Base-by-base conservation (phyloP, 2,888 invertebrate genomes). In the Enchytraeus crypticus region DNA sequence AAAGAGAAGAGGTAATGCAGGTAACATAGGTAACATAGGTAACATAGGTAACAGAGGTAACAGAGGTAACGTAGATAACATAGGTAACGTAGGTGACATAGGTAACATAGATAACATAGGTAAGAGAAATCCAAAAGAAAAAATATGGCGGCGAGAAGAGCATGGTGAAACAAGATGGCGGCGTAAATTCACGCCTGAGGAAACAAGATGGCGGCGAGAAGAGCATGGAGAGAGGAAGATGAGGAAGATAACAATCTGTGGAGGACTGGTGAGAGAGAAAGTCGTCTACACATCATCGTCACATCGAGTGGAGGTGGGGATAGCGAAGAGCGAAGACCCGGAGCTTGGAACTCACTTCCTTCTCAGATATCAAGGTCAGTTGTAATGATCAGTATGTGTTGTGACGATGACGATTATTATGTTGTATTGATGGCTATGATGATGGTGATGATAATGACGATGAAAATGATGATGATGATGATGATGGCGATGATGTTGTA, bases 231-330 rank as follows among this genome's bases (percentile, higher is more conserved):
- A n/a, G n/a, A n/a, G n/a, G n/a, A 32, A 33, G 33, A 38, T 32
- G 14, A 38, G 45, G 59, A 59, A 60, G 32, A 49, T 55, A 27
- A 34, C 54, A 8, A 51, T 59, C 14, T 51, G 59, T n/a, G 59
- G 62, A 1, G 55, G 59, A 27, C 32, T 53, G 62, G 59, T 58
- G 21, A 54, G 54, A 43, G 54, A 54, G 43, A 49, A 62, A 51
- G 51, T 34, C 27, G 59, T 59, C 51, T 56, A 56, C 30, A 59
- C 59, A 5, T 59, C 59, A n/a, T 33, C 59, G 27, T 49, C 53
- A 2, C 46, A 59, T 21, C 38, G 27, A 27, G 29, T 56, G 8
- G 62, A 59, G 4, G 54, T 56, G 1, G 56, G 60, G 18, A 23
- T 60, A 14, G 46, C 51, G 23, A 51, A 38, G 43, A 51, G 21